A percentile compares a stretch with the other conserved stretches of the same genome.
phyloP scores from a whole-genome alignment of 2,888 invertebrate species.

The Aphidius colemani region DNA sequence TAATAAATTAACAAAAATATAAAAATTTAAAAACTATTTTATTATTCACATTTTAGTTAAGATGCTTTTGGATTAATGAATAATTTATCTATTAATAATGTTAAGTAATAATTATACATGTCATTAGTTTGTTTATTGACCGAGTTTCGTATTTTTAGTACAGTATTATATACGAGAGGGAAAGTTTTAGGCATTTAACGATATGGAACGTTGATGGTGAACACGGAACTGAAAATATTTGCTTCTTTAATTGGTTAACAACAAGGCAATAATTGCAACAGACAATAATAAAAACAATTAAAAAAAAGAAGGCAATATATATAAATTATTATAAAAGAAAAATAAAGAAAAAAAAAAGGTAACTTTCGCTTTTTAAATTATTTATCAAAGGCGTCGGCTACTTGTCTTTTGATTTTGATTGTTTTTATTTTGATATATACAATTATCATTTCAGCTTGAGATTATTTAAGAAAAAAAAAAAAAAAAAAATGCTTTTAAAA shows the following conservation, averaged over 20 bases:
- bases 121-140: constrained; percentile 6
- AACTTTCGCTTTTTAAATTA: too few species aligned
- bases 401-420: too few species aligned
- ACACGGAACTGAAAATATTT: constrained; percentile 5
- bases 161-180: background rate
- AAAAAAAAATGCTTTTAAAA: too few species aligned
- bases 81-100: background rate
- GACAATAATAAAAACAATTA: too few species aligned
- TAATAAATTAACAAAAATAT: background rate
- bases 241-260: constrained; percentile 9
- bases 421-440: too few species aligned
- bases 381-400: too few species aligned
- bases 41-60: background rate
- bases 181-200: constrained; percentile 14
- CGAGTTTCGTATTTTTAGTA: background rate
- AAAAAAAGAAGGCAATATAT: too few species aligned
- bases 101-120: constrained; percentile 1
- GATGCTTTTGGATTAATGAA: background rate
- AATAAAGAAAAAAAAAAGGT: too few species aligned
- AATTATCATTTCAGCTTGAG: too few species aligned
- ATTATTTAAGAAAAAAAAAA: too few species aligned
- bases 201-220: background rate
- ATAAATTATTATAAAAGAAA: too few species aligned
- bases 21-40: background rate
- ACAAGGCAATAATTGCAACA: background rate